Evolutionary conservation across 64 coral and sea anemone genomes (phyloP).

Genomic region (Stichodactyla helianthus): DNA sequence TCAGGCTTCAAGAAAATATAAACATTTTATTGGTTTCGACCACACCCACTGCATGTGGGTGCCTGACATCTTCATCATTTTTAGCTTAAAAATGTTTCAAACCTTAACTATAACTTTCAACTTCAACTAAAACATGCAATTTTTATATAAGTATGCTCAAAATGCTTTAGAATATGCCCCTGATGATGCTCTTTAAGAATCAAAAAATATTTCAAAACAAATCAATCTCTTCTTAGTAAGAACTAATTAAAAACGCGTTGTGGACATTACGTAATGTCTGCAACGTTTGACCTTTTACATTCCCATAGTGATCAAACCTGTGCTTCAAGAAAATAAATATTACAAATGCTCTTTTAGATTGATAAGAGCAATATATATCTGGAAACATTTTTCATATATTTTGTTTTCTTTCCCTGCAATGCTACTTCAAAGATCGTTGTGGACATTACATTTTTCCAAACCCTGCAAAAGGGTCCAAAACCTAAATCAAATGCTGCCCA

Average conservation of each 20-base stretch:
- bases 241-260: constrained; percentile 4
- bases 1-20: constrained; percentile 12
- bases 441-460: constrained; percentile 2
- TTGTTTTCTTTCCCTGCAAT: constrained; percentile 5
- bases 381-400: neutral
- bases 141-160: neutral
- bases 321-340: constrained; percentile 13
- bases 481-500: constrained; percentile 2
- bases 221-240: constrained; percentile 12
- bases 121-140: constrained; percentile 5
- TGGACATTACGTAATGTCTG: neutral
- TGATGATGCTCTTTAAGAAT: constrained; percentile 12
- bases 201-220: constrained; percentile 15
- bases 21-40: constrained; percentile 6
- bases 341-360: constrained; percentile 13
- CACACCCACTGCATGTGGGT: constrained; percentile 7
- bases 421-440: constrained; percentile 3
- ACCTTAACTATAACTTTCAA: constrained; percentile 12
- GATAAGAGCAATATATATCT: neutral
- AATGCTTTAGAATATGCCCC: constrained; percentile 8
- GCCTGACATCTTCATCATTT: neutral
- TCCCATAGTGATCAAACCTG: constrained; percentile 8
- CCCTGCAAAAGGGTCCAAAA: constrained; percentile 8
- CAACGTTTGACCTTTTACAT: constrained; percentile 12
- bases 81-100: constrained; percentile 8